Percentiles rank a stretch among this genome's conserved stretches.
phyloP scores from a whole-genome alignment of 2,113 vertebrate species.

The Xyrauchen texanus region DNA sequence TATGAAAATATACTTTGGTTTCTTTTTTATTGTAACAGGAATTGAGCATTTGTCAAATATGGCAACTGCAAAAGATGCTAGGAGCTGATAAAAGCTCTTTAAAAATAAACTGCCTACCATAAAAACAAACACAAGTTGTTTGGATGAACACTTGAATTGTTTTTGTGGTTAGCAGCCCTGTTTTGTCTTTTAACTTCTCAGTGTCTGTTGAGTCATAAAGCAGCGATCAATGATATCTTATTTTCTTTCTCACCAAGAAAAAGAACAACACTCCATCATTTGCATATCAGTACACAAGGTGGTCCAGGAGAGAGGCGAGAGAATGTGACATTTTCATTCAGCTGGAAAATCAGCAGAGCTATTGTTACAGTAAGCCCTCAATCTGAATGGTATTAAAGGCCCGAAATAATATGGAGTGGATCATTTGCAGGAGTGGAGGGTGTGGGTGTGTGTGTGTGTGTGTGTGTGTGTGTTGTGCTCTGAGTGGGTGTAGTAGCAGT shows the following conservation, averaged over 20 bases:
- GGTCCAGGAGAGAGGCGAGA: conserved; percentile 22
- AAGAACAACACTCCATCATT: conserved; percentile 12
- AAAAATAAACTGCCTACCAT: background rate
- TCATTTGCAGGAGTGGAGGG: background rate
- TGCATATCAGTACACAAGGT: conserved; percentile 28
- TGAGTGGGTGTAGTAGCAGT: conserved; percentile 19
- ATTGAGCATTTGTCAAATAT: background rate
- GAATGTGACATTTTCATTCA: conserved; percentile 48
- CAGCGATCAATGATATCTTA: conserved; percentile 9
- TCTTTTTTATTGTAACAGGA: too few relatives aligned
- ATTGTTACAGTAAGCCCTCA: background rate
- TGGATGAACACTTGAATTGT: background rate
- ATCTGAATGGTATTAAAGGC: conserved; percentile 9
- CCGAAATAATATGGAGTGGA: conserved; percentile 14
- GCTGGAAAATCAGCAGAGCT: conserved; percentile 12
- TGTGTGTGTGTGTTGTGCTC: too few relatives aligned
- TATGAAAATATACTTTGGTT: too few relatives aligned
- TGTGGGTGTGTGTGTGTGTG: too few relatives aligned
- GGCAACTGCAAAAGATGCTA: conserved; percentile 1
- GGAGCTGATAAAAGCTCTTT: background rate
- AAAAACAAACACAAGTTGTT: background rate
- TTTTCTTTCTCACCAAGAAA: background rate
- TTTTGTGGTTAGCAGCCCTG: background rate
- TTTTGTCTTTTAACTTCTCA: background rate
- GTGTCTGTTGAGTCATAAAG: background rate